These are phyloP conservation scores for Anaspis maculata DNA, from an alignment of 2,888 invertebrate species.

Conservation along the genomic window DNA sequence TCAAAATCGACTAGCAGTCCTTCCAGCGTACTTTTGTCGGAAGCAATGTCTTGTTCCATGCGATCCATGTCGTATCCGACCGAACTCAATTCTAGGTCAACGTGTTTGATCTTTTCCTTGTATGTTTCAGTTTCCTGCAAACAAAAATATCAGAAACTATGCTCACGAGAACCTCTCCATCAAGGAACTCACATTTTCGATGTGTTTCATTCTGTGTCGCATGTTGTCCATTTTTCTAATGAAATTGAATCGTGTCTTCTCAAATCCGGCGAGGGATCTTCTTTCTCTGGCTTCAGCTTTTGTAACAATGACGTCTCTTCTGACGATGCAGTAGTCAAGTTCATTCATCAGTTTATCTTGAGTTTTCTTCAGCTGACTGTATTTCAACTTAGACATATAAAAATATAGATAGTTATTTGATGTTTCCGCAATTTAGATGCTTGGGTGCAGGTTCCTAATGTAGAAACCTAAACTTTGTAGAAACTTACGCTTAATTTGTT, in stretches of 20 bases:
- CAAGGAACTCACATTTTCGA: constrained; percentile 44
- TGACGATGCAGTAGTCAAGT: constrained; percentile 55
- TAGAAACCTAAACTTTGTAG: too few species aligned
- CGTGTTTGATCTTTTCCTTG: constrained; percentile 44
- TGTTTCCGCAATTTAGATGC: too few species aligned
- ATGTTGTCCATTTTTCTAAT: constrained; percentile 52
- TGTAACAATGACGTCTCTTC: constrained; percentile 56
- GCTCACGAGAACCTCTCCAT: too few species aligned
- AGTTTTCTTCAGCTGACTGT: constrained; percentile 45
- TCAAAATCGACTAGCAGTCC: constrained; percentile 3
- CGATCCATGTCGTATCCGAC: too few species aligned
- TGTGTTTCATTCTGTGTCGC: constrained; percentile 48
- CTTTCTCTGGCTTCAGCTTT: constrained; percentile 50
- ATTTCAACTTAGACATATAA: constrained; percentile 42
- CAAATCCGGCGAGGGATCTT: constrained; percentile 35
- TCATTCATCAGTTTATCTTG: constrained; percentile 53
- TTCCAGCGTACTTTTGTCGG: constrained; percentile 3
- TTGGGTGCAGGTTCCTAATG: too few species aligned
- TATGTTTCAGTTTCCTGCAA: constrained; percentile 46
- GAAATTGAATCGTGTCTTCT: constrained; percentile 44
- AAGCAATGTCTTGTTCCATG: not conserved
- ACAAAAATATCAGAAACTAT: too few species aligned
- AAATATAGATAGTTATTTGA: too few species aligned
- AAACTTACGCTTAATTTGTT: too few species aligned
- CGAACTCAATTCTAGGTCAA: constrained; percentile 2